phyloP scores from a whole-genome alignment of 2,888 invertebrate genomes.

The Trachelus troglodyta region DNA sequence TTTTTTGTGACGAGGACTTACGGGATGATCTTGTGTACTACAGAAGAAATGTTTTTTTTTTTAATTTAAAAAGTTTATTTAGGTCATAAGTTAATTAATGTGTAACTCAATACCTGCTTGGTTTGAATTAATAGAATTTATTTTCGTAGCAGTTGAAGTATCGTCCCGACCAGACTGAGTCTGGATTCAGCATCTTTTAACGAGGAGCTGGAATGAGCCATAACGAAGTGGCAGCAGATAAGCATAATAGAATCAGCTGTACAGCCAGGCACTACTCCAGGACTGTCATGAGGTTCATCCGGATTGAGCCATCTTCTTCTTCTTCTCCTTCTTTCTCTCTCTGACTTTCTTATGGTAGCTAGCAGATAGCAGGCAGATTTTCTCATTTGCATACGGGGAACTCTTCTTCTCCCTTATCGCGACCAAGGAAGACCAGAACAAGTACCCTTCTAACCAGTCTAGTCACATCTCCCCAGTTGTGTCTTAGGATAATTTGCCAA shows the following conservation, averaged over 20 bases:
- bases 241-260: background rate
- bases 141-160: background rate
- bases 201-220: background rate
- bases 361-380: background rate
- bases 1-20: background rate
- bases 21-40: background rate
- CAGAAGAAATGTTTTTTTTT: background rate
- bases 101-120: background rate
- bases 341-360: background rate
- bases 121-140: background rate
- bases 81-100: background rate
- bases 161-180: background rate
- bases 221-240: slow-evolving; percentile 5
- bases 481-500: background rate
- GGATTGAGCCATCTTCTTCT: background rate
- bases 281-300: background rate
- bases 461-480: background rate
- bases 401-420: background rate
- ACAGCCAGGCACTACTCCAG: background rate
- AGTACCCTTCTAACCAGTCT: background rate
- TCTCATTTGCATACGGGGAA: background rate
- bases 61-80: background rate
- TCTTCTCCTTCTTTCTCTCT: background rate
- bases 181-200: background rate
- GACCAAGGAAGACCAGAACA: background rate